These are phyloP conservation scores for Mastomys natalensis DNA, from an alignment of 2,113 vertebrate species.

Conservation along the genomic window DNA sequence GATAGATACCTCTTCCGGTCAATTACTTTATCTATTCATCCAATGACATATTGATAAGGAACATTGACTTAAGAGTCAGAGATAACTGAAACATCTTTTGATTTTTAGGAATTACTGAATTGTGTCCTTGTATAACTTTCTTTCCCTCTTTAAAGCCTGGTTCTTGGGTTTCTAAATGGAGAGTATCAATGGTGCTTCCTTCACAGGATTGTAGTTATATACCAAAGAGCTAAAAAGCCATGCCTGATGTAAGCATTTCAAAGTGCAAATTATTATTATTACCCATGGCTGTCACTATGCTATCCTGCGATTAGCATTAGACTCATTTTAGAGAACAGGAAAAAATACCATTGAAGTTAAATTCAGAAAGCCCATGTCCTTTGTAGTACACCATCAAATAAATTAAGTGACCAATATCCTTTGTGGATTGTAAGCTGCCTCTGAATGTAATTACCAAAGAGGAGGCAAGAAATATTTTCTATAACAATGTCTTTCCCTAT, in stretches of 20 bases:
- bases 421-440: background rate
- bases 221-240: background rate
- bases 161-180: background rate
- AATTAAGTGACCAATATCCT: background rate
- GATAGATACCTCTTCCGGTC: background rate
- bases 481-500: background rate
- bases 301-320: background rate
- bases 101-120: background rate
- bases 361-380: background rate
- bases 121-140: background rate
- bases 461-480: background rate
- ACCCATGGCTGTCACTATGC: background rate
- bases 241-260: background rate
- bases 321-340: background rate
- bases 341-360: background rate
- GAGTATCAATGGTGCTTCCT: background rate
- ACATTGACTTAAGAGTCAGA: background rate
- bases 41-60: background rate
- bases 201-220: background rate
- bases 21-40: background rate
- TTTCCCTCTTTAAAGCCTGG: background rate
- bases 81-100: background rate
- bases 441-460: slow-evolving; percentile 1
- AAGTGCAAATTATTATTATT: background rate
- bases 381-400: background rate